Conservation (phyloP, 2,888 invertebrate species). For the Sphaeridia pumilis region DNA sequence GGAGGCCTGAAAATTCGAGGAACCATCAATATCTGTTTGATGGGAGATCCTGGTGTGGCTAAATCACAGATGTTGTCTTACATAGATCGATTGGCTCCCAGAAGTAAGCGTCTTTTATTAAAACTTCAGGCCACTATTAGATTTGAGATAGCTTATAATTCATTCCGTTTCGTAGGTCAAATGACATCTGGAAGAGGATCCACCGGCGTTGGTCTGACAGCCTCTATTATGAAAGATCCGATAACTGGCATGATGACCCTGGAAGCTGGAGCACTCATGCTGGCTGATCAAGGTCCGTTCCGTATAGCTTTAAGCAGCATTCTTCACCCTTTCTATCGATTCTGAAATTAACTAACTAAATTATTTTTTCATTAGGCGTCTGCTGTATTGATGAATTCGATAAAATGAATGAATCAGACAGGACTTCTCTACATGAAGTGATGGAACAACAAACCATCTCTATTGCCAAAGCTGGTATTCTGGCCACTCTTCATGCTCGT, state of each 20-base stretch:
- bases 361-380: slow-evolving; percentile 45
- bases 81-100: slow-evolving; percentile 81
- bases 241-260: slow-evolving; percentile 94
- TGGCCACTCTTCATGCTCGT: slow-evolving; percentile 94
- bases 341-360: too few relatives aligned
- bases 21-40: slow-evolving; percentile 92
- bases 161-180: slow-evolving; percentile 49
- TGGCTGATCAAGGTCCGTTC: slow-evolving; percentile 73
- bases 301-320: too few relatives aligned
- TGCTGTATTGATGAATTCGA: slow-evolving; percentile 99
- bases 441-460: slow-evolving; percentile 99
- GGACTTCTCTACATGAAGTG: slow-evolving; percentile 93
- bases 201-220: slow-evolving; percentile 97
- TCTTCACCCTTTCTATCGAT: neutral
- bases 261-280: slow-evolving; percentile 90
- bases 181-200: slow-evolving; percentile 95
- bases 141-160: neutral
- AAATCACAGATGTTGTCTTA: slow-evolving; percentile 94
- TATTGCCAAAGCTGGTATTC: slow-evolving; percentile 98
- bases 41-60: slow-evolving; percentile 99
- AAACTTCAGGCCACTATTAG: neutral
- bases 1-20: slow-evolving; percentile 96
- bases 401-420: slow-evolving; percentile 93
- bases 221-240: slow-evolving; percentile 95
- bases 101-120: slow-evolving; percentile 49